These are phyloP conservation scores for Trichomycterus rosablanca DNA, from an alignment of 2,113 vertebrate genomes.

Conservation along the genomic window DNA sequence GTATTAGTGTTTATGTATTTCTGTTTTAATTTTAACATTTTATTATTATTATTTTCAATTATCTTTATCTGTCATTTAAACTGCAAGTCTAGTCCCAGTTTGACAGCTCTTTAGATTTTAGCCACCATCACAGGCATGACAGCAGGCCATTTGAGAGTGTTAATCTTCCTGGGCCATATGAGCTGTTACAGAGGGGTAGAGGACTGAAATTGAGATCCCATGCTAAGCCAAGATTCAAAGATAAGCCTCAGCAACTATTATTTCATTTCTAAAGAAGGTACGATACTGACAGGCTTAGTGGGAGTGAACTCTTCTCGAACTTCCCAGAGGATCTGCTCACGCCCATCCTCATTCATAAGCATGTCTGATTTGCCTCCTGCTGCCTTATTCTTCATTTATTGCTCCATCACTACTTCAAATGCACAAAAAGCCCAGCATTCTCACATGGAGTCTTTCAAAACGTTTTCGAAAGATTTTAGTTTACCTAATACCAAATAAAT, in stretches of 20 bases:
- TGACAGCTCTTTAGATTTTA: conserved; percentile 19
- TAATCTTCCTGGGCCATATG: conserved; percentile 31
- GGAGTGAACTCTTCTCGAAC: conserved; percentile 38
- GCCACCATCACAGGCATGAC: conserved; percentile 27
- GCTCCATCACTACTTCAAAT: not conserved
- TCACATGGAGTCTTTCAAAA: not conserved
- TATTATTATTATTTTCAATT: no score
- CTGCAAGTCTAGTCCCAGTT: not conserved
- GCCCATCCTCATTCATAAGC: conserved; percentile 31
- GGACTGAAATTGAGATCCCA: not conserved
- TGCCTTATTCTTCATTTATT: conserved; percentile 12
- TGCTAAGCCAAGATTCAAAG: conserved; percentile 15
- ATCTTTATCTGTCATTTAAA: no score
- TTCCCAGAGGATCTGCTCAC: conserved; percentile 50
- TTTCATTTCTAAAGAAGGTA: conserved; percentile 5
- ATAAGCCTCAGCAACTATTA: conserved; percentile 18
- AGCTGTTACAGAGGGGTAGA: conserved; percentile 26
- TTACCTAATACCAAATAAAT: no score
- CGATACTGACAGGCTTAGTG: conserved; percentile 13
- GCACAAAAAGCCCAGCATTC: not conserved
- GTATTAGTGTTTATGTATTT: no score
- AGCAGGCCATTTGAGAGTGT: conserved; percentile 11
- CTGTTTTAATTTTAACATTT: no score
- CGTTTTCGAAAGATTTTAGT: conserved; percentile 1
- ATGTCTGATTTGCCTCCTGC: conserved; percentile 29